Evolutionary conservation across 2,888 invertebrate species (phyloP), one percentile per base, ranked within the genome.

Genomic region (Drosophila merina): DNA sequence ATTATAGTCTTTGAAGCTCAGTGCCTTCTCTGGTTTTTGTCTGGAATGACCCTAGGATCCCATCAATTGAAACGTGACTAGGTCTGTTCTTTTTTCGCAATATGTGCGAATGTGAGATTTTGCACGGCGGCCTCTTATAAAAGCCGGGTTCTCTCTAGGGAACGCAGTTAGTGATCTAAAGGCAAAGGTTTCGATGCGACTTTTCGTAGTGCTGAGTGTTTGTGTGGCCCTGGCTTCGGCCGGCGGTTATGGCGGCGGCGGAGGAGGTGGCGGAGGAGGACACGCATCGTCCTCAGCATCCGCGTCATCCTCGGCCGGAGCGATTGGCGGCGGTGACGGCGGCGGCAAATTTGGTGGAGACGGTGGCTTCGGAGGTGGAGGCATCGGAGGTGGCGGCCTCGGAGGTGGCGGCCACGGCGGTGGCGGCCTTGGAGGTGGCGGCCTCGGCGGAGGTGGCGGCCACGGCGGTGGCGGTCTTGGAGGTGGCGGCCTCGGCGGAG

Each of bases 161-260:
- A 57, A 52, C 66, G 45, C 62, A 82, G 72, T 81, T 72, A 81
- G 85, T 81, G 64, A 66, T 59, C 54, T 62, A 54, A 47, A 48
- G 54, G 64, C 73, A 60, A 63, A 77, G 66, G 81, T 76, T 84
- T 67, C 66, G 66, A 82, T 89, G 89, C 88, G 82, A 82, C 75
- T 86, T 70, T 77, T 89, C 50, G 66, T 88, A 72, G 76, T 89
- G 52, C 63, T 89, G 31, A 80, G 83, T 57, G 72, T 78, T 70
- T 89, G 76, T 58, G 77, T 88, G 62, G 89, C 77, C 14, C 56
- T 76, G 7, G 70, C 75, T 30, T 74, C 79, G 31, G 86, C 88
- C 51, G 86, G 81, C 45, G 82, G 86, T 10, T 82, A 75, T 26
- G 78, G 74, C 10, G 72, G 68, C 4, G 77, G 86, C 1, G 80